Evolutionary conservation across 2,888 invertebrate genomes (phyloP).

Genomic region (Andricus quercusramuli): DNA sequence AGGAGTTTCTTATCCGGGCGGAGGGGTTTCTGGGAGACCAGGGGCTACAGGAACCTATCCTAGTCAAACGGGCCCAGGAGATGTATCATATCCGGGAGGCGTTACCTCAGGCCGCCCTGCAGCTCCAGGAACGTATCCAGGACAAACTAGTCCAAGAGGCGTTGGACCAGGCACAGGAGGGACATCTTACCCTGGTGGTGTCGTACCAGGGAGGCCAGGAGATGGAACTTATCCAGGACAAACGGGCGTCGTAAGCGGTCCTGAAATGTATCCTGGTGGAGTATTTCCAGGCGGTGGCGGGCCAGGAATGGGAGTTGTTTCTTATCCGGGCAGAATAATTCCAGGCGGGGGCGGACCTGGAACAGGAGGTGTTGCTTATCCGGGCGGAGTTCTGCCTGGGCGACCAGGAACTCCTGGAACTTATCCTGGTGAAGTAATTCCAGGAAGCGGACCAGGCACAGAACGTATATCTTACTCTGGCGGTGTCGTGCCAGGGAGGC

Average conservation of each 20-base stretch:
- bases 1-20: conserved; percentile 40
- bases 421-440: background rate
- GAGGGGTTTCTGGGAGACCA: conserved; percentile 41
- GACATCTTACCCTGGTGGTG: conserved; percentile 33
- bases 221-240: conserved; percentile 12
- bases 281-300: conserved; percentile 25
- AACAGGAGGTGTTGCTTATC: background rate
- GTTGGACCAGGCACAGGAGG: background rate
- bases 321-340: conserved; percentile 46
- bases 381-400: no score
- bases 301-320: conserved; percentile 40
- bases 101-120: background rate
- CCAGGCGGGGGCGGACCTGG: conserved; percentile 39
- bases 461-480: conserved; percentile 28
- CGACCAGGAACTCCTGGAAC: no score
- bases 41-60: conserved; percentile 45
- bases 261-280: conserved; percentile 48
- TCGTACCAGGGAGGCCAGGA: conserved; percentile 22
- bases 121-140: no score
- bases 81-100: conserved; percentile 31
- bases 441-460: conserved; percentile 42
- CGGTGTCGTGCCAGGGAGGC: conserved; percentile 21
- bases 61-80: conserved; percentile 42
- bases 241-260: conserved; percentile 7
- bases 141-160: conserved; percentile 43